Evolutionary conservation across 2,888 invertebrate genomes (phyloP), one percentile per base, ranked within the genome.

Genomic region (Trissolcus brochymenae): DNA sequence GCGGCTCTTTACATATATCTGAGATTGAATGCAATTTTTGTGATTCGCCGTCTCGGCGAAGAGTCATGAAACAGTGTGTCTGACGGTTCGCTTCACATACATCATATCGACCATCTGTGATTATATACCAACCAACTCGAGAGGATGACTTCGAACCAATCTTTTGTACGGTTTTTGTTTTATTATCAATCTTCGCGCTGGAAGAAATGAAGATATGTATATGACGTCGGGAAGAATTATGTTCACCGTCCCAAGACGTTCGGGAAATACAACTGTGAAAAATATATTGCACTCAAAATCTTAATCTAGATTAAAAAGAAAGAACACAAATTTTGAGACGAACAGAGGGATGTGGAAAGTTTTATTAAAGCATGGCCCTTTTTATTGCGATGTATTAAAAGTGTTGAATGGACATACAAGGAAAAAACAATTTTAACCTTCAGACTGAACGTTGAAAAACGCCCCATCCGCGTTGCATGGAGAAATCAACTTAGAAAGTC

Each of bases 1-100:
- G 41, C 62, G 55, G 55, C 56, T 74, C 67, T 75, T 68, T 64
- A 53, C 75, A 68, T 68, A 64, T 51, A 65, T 75, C 68, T 60
- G 14, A 70, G 68, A 75, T 68, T 64, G 68, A 75, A 75, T 68
- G 64, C 62, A 64, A 68, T 75, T 75, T 68, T 75, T 75, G 68
- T 25, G 41, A 43, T 35, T 55, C 53, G 66, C 17, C 57, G 40
- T 53, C 59, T 54, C 60, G 43, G 17, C 16, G 50, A 16, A 54
- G 62, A 54, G 65, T 54, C 40, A 51, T 40, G 54, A 55, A 59
- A 67, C 62, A 67, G 43, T 76, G 71, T 50, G 51, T 50, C 59
- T 66, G 71, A 76, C 71, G 66, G 62, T 72, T 71, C 57, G 62
- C 25, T 50, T 59, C 72, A n/a, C 68, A 72, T 72, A 64, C 72